Conservation (phyloP, 2,888 invertebrate species). For the Oxytorus armatus region DNA sequence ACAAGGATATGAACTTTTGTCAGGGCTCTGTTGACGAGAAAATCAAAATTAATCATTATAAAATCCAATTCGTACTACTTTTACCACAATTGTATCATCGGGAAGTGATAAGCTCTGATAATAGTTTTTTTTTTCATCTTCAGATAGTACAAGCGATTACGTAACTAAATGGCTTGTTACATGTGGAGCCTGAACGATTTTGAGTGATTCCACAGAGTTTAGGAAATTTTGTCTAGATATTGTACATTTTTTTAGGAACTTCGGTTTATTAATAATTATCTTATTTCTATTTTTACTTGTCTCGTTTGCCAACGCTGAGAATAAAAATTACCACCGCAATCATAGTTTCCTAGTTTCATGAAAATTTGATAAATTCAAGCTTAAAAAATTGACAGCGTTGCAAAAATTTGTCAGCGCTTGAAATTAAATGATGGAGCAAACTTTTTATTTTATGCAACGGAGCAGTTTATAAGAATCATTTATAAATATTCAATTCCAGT, state of each 20-base stretch:
- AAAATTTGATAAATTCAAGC: too few relatives aligned
- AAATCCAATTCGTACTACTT: conserved; percentile 7
- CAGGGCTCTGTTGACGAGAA: neutral
- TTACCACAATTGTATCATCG: conserved; percentile 20
- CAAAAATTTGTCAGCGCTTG: too few relatives aligned
- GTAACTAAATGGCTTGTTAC: conserved; percentile 36
- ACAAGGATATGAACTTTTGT: neutral
- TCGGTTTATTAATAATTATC: too few relatives aligned
- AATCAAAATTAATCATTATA: neutral
- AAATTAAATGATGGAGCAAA: neutral
- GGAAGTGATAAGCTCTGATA: conserved; percentile 65
- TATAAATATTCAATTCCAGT: too few relatives aligned
- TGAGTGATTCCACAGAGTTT: neutral
- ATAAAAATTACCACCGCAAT: too few relatives aligned
- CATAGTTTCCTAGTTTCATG: too few relatives aligned
- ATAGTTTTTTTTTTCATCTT: conserved; percentile 55
- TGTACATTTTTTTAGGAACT: neutral
- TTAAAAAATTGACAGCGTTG: too few relatives aligned
- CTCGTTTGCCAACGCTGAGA: too few relatives aligned
- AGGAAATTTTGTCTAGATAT: neutral
- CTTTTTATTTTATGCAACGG: neutral
- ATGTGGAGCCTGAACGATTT: neutral
- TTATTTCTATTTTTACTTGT: too few relatives aligned
- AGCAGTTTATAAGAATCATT: neutral
- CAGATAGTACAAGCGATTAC: conserved; percentile 62